Evolutionary conservation across 2,888 invertebrate genomes (phyloP), one percentile per base, ranked within the genome.

Genomic region (Trissonchulus sp.): DNA sequence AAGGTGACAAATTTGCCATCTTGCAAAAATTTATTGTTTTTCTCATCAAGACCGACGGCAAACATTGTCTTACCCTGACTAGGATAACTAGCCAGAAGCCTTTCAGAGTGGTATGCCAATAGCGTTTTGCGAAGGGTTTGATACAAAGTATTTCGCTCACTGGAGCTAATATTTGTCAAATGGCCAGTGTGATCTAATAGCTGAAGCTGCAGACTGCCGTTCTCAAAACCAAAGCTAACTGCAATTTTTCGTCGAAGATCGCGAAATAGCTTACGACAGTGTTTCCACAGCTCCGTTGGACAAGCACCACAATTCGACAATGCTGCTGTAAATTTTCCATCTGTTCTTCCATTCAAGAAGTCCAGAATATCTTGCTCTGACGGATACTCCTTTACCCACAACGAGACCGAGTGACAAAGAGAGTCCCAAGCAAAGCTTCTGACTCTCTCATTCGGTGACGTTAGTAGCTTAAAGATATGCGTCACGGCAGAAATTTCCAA

Each of bases 401-500:
- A 8, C 48, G 8, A 23, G 8, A 48, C 48, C 48, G 48, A 8
- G 23, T 23, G 48, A 48, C 8, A 15, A 15, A 48, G 23, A 23
- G 48, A 48, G 23, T 48, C 48, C 48, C 48, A 48, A 48, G 48
- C 48, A 8, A 48, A 23, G 48, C 48, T 8, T 8, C 48, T 8
- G 48, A 48, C 23, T 8, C 48, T 48, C 8, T 23, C 23, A 23
- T 48, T 48, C 8, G 48, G 48, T 23, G 48, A 48, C 23, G 65
- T 65, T 34, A 65, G 30, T 18, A 65, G 65, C 34, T 65, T 65
- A 34, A 65, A 65, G 8, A 28, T 28, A 8, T 65, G 65, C 8
- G 65, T 31, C 8, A 65, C 34, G 8, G 65, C 3, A 48, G 68
- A 72, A 23, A 79, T 35, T 63, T 79, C 78, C 33, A 65, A 34